These are phyloP conservation scores for Sinocyclocheilus anshuiensis DNA, from an alignment of 2,113 vertebrate species.

Conservation along the genomic window DNA sequence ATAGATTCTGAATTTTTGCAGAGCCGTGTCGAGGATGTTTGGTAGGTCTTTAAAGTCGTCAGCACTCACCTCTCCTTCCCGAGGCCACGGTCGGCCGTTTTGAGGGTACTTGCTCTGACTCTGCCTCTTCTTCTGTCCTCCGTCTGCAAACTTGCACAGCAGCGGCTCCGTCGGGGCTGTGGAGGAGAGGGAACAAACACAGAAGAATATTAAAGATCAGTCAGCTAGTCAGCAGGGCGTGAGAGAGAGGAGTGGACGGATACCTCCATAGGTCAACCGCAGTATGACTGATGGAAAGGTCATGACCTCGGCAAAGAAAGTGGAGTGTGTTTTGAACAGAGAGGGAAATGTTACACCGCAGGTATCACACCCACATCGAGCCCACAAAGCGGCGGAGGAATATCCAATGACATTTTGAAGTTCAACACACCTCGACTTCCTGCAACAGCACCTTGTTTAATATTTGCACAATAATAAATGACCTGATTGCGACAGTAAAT, in stretches of 20 bases:
- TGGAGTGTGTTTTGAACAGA: constrained; percentile 46
- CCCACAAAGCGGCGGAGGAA: constrained; percentile 36
- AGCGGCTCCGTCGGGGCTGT: constrained; percentile 94
- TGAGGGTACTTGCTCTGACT: constrained; percentile 98
- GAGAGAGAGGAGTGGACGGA: constrained; percentile 15
- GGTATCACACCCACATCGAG: constrained; percentile 48
- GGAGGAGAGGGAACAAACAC: constrained; percentile 56
- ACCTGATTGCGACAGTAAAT: constrained; percentile 72
- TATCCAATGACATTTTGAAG: constrained; percentile 58
- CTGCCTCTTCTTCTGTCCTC: constrained; percentile 97
- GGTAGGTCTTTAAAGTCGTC: neutral
- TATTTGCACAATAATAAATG: constrained; percentile 75
- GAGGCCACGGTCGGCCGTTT: constrained; percentile 93
- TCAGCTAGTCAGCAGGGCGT: constrained; percentile 40
- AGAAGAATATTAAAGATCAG: constrained; percentile 47
- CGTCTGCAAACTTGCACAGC: constrained; percentile 98
- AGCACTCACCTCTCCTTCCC: constrained; percentile 92
- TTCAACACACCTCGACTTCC: constrained; percentile 50
- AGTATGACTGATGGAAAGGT: constrained; percentile 47
- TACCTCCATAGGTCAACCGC: constrained; percentile 50
- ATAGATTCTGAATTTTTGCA: too few species aligned
- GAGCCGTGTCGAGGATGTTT: neutral
- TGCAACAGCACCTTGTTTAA: constrained; percentile 65
- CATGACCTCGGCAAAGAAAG: constrained; percentile 49
- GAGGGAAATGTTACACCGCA: constrained; percentile 56